Evolutionary conservation across 2,888 invertebrate species (phyloP).

Genomic region (Dermolepida albohirtum): DNA sequence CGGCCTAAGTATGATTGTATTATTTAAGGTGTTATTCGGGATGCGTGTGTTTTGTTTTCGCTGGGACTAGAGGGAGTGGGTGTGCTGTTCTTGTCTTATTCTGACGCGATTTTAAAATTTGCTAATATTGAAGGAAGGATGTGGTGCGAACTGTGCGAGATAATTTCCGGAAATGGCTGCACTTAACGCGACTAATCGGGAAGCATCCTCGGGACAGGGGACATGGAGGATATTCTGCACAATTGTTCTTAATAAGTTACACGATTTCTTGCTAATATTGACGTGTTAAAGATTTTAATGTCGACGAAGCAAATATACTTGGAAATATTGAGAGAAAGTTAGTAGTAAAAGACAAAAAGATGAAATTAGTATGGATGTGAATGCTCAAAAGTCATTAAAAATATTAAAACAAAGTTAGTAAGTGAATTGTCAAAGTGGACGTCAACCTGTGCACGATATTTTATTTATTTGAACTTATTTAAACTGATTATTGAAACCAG

Average conservation of each 20-base stretch:
- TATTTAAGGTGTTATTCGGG: constrained; percentile 59
- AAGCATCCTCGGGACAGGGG: constrained; percentile 1
- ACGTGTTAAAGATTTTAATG: constrained; percentile 18
- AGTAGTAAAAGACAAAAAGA: no score
- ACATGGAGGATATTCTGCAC: constrained; percentile 16
- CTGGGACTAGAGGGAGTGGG: not conserved
- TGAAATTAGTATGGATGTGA: no score
- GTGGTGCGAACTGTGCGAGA: not conserved
- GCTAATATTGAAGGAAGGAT: not conserved
- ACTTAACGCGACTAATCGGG: constrained; percentile 2
- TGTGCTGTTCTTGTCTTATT: not conserved
- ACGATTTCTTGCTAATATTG: constrained; percentile 25
- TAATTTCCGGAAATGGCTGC: not conserved
- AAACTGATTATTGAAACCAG: no score
- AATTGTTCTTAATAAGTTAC: constrained; percentile 28
- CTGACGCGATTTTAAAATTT: constrained; percentile 6
- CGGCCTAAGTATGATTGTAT: constrained; percentile 63
- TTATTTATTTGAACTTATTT: no score
- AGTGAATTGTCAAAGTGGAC: no score
- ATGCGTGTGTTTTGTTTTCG: constrained; percentile 29
- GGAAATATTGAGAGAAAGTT: constrained; percentile 7
- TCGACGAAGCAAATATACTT: constrained; percentile 9
- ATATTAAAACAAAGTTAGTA: no score
- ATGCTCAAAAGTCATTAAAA: not conserved
- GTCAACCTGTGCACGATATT: no score